Base-by-base conservation (phyloP, 2,888 invertebrate genomes). In the Tiphia femorata region DNA sequence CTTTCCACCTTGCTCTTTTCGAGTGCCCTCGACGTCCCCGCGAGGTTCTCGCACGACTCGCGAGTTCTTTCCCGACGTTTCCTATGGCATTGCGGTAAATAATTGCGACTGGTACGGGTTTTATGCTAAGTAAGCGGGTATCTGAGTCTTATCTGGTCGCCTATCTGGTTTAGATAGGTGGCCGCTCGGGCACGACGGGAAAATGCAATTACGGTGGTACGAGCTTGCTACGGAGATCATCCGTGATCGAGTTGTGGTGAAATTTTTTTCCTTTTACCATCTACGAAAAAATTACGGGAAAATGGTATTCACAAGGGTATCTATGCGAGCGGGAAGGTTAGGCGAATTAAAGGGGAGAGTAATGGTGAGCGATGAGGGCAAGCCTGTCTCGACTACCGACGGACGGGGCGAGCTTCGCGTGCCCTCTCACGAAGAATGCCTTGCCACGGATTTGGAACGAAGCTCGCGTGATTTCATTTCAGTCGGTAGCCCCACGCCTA, bases 401-500 rank as follows among this genome's bases (percentile, higher is more conserved):
- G 4, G n/a, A 30, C 6, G 21, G 3, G 10, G 6, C 7, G 38
- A 17, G 30, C 37, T 54, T 58, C 62, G 51, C 50, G 52, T 60
- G 59, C 47, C 53, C 49, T 53, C 40, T 58, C 17, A 48, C 53
- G 63, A 67, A 51, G 55, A 60, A 58, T 58, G 49, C 46, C 48
- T 17, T 49, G 53, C 30, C 23, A 44, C 17, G 54, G 30, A 67
- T 67, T 67, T 64, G 48, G 64, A 58, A 52, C 64, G 54, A 48
- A 54, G 56, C 44, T 67, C 58, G 67, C 67, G 67, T 67, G 67
- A 64, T 67, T 67, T 60, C 59, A 56, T 67, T 66, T 66, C 51
- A 51, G n/a, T n/a, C n/a, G n/a, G n/a, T n/a, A n/a, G n/a, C n/a
- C n/a, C n/a, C n/a, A n/a, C n/a, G n/a, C 47, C 41, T 63, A 67